Percentiles rank a stretch among this genome's conserved stretches.
These are phyloP conservation scores for Basileuterus tristriatus DNA, from an alignment of 2,797 vertebrate species.

Conservation along the genomic window DNA sequence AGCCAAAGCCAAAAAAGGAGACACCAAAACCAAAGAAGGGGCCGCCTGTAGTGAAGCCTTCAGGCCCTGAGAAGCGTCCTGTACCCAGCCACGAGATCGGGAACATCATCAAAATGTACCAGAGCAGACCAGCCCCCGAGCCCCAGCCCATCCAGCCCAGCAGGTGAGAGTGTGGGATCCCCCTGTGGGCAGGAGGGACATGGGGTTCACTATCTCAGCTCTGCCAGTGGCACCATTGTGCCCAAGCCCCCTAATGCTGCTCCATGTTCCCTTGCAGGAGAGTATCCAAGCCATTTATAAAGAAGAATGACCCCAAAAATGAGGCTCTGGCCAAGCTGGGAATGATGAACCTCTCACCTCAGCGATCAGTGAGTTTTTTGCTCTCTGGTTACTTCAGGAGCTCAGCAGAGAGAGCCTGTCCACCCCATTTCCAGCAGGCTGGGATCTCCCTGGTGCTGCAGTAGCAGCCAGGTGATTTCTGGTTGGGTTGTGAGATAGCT, in stretches of 20 bases:
- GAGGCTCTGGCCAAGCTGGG: conserved; percentile 88
- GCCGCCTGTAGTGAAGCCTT: neutral
- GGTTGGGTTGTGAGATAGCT: neutral
- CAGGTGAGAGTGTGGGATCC: conserved; percentile 73
- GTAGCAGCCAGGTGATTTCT: neutral
- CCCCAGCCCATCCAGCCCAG: conserved; percentile 77
- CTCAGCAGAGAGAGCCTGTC: neutral
- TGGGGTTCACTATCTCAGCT: neutral
- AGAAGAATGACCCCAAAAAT: conserved; percentile 87
- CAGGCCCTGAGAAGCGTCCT: neutral
- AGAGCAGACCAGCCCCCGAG: conserved; percentile 80
- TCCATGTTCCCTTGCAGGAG: conserved; percentile 59
- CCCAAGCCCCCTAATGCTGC: neutral
- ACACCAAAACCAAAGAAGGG: neutral
- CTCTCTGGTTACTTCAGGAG: neutral
- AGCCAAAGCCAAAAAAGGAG: neutral
- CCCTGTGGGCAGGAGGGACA: neutral
- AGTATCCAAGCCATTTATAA: conserved; percentile 76
- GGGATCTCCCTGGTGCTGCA: neutral
- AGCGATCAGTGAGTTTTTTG: conserved; percentile 68
- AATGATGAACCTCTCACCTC: conserved; percentile 5
- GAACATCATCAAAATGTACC: conserved; percentile 90
- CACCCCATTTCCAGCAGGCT: neutral
- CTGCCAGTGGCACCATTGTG: neutral
- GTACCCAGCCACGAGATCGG: conserved; percentile 86